phyloP scores from a whole-genome alignment of 2,797 vertebrate genomes.

The Pseudotriccus pelzelni region DNA sequence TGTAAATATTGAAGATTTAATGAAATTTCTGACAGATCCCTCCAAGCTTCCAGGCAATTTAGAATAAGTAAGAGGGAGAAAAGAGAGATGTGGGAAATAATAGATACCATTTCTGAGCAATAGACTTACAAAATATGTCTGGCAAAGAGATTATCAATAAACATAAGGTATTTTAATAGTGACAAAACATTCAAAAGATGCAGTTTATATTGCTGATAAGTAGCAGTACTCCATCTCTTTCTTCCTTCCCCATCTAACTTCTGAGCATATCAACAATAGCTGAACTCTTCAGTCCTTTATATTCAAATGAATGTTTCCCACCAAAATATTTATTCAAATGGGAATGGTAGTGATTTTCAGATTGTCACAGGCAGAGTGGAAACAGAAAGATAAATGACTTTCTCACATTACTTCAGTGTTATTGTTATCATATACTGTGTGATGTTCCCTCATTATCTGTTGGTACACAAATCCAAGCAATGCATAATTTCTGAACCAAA shows the following conservation, averaged over 20 bases:
- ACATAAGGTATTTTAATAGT: conserved; percentile 43
- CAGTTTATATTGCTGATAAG: conserved; percentile 66
- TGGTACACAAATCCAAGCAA: conserved; percentile 63
- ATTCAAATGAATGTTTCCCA: conserved; percentile 75
- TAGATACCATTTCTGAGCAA: conserved; percentile 18
- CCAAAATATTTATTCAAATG: conserved; percentile 77
- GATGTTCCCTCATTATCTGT: conserved; percentile 74
- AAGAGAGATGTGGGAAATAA: not conserved
- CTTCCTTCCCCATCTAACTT: conserved; percentile 52
- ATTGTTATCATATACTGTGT: conserved; percentile 69
- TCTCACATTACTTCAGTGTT: conserved; percentile 68
- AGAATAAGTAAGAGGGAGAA: not conserved
- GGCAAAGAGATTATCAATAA: conserved; percentile 54
- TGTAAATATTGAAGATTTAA: conserved; percentile 59
- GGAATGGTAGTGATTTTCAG: conserved; percentile 72
- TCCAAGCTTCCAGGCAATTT: conserved; percentile 34
- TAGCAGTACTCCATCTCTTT: conserved; percentile 49
- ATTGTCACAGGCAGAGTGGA: conserved; percentile 65
- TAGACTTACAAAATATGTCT: conserved; percentile 29
- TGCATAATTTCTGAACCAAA: conserved; percentile 71
- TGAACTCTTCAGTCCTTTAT: conserved; percentile 44
- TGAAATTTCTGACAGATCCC: conserved; percentile 38
- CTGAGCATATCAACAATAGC: conserved; percentile 9
- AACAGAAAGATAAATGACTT: conserved; percentile 75
- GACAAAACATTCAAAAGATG: conserved; percentile 51